phyloP scores from a whole-genome alignment of 2,888 invertebrate genomes.

The Spilosoma lubricipeda region DNA sequence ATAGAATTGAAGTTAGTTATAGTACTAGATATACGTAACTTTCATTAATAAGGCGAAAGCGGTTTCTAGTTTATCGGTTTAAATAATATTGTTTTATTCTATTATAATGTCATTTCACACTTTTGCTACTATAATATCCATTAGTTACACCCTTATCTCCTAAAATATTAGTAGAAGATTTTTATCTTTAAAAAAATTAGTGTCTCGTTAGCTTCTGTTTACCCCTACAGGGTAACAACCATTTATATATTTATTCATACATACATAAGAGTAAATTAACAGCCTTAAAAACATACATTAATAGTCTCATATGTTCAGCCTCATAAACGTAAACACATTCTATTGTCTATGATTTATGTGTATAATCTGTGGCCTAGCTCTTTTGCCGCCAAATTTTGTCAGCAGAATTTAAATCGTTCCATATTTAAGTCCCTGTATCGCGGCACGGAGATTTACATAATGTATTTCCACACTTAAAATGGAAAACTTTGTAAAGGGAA shows the following conservation, averaged over 20 bases:
- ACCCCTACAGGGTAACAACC: not conserved
- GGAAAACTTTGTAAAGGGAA: not conserved
- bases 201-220: not conserved
- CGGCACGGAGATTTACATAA: slow-evolving; percentile 28
- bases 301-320: not conserved
- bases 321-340: not conserved
- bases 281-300: not conserved
- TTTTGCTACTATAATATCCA: not conserved
- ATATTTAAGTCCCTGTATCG: slow-evolving; percentile 34
- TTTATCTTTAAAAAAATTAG: not conserved
- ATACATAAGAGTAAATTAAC: not conserved
- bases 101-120: not conserved
- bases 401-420: slow-evolving; percentile 2
- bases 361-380: slow-evolving; percentile 1
- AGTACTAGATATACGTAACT: not conserved
- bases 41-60: too few species aligned
- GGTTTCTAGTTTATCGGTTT: not conserved
- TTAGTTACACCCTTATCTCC: not conserved
- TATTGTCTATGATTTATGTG: slow-evolving; percentile 12
- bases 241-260: not conserved
- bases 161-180: not conserved
- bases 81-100: not conserved
- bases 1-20: not conserved
- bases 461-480: not conserved
- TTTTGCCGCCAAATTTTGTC: slow-evolving; percentile 28